Percentiles rank a stretch among this genome's conserved stretches.
phyloP scores from a whole-genome alignment of 2,888 invertebrate genomes.

The Himalopsyche tibetana region DNA sequence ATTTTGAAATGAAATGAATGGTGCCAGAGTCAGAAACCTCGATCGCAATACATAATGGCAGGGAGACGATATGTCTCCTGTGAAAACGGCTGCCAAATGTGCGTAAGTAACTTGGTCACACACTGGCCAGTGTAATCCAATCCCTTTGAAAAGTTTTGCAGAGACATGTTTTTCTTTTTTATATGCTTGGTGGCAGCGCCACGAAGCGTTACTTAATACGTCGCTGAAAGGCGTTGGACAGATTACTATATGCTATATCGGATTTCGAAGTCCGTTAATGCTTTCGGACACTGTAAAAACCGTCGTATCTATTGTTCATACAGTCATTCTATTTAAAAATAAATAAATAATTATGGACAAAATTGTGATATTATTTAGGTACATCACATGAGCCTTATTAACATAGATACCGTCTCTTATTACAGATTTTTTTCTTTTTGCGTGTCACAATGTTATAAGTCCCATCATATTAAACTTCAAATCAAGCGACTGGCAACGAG shows the following conservation, averaged over 20 bases:
- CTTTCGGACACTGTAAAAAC: neutral
- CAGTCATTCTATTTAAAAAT: too few species aligned
- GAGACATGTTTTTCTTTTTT: neutral
- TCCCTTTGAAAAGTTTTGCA: neutral
- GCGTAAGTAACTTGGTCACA: neutral
- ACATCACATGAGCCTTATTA: too few species aligned
- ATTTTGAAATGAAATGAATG: too few species aligned
- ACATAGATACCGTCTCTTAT: too few species aligned
- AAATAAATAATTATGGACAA: too few species aligned
- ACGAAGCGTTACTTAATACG: neutral
- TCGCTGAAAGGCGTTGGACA: neutral
- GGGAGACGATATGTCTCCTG: neutral
- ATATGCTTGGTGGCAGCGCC: neutral
- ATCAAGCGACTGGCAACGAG: too few species aligned
- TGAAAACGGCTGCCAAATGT: neutral
- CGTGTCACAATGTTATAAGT: too few species aligned
- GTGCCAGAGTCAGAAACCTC: too few species aligned
- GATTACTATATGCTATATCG: neutral
- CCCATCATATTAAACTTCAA: too few species aligned
- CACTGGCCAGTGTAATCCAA: neutral
- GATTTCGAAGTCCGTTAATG: neutral
- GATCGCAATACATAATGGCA: too few species aligned
- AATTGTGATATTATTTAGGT: too few species aligned
- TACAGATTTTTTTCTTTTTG: too few species aligned
- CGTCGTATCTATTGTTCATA: neutral